A percentile compares a stretch with the other conserved stretches of the same genome.
Evolutionary conservation across 2,888 invertebrate species (phyloP).

Genomic region (Dynastes tityus): DNA sequence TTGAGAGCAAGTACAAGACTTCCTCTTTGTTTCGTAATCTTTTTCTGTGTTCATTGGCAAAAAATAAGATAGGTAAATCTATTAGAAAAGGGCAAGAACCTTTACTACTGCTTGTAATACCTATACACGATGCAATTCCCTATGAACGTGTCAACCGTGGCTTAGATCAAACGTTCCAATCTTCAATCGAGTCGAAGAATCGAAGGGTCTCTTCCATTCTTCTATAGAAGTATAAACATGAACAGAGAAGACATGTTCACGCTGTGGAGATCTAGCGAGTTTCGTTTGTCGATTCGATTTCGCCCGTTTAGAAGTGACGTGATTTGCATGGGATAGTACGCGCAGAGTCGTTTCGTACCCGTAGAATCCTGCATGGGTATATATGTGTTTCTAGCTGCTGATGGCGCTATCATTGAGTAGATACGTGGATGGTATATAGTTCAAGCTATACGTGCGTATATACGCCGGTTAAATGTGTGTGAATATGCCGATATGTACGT

Average conservation of each 20-base stretch:
- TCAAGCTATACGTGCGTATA: neutral
- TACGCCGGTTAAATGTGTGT: neutral
- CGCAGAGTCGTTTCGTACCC: too few relatives aligned
- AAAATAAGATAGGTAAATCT: too few relatives aligned
- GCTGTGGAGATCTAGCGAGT: conserved; percentile 11
- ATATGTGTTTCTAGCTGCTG: conserved; percentile 20
- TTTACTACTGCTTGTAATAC: too few relatives aligned
- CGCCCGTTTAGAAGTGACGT: conserved; percentile 24
- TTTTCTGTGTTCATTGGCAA: too few relatives aligned
- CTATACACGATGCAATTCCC: neutral
- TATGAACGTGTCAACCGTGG: neutral
- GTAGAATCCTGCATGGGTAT: neutral
- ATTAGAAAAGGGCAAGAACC: too few relatives aligned
- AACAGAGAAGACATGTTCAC: conserved; percentile 23
- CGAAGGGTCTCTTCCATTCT: neutral
- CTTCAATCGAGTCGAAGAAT: conserved; percentile 5
- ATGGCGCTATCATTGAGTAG: conserved; percentile 3
- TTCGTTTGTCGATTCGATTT: conserved; percentile 21
- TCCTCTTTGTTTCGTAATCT: too few relatives aligned
- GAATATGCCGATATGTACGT: conserved; percentile 8
- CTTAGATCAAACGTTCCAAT: conserved; percentile 14
- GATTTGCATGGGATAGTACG: conserved; percentile 38
- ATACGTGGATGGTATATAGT: neutral
- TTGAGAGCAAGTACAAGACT: too few relatives aligned
- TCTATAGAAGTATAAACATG: conserved; percentile 24